A percentile compares a stretch with the other conserved stretches of the same genome.
Evolutionary conservation across 2,888 invertebrate species (phyloP).

Genomic region (Brenthis daphne): DNA sequence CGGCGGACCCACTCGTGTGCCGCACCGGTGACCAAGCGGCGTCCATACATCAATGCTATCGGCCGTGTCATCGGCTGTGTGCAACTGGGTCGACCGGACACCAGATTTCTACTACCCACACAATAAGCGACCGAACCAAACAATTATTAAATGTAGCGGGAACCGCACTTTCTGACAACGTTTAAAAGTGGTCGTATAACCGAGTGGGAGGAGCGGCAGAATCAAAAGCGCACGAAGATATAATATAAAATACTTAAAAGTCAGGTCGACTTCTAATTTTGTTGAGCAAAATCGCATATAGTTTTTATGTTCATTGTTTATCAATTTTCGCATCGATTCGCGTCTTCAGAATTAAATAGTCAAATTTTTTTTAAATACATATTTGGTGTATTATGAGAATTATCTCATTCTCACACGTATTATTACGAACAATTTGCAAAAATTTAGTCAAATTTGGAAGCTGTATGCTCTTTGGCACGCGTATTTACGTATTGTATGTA

Average conservation of each 20-base stretch:
- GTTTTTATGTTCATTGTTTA: too few relatives aligned
- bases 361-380: too few relatives aligned
- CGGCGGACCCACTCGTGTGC: conserved; percentile 44
- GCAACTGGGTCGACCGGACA: conserved; percentile 77
- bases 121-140: conserved; percentile 54
- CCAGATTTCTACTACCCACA: conserved; percentile 58
- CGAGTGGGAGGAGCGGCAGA: conserved; percentile 54
- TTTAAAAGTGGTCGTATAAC: conserved; percentile 52
- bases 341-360: too few relatives aligned
- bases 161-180: conserved; percentile 50
- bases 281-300: too few relatives aligned
- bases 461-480: too few relatives aligned
- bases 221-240: conserved; percentile 40
- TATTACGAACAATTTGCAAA: too few relatives aligned
- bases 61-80: conserved; percentile 58
- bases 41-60: conserved; percentile 66
- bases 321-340: too few relatives aligned
- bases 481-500: neutral
- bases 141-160: conserved; percentile 42
- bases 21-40: conserved; percentile 38
- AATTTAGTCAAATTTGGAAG: too few relatives aligned
- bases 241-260: too few relatives aligned
- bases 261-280: too few relatives aligned
- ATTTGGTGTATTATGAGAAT: too few relatives aligned
- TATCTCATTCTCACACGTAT: too few relatives aligned